These are phyloP conservation scores for Deroplatys truncata DNA, from an alignment of 2,888 invertebrate genomes.

Conservation along the genomic window DNA sequence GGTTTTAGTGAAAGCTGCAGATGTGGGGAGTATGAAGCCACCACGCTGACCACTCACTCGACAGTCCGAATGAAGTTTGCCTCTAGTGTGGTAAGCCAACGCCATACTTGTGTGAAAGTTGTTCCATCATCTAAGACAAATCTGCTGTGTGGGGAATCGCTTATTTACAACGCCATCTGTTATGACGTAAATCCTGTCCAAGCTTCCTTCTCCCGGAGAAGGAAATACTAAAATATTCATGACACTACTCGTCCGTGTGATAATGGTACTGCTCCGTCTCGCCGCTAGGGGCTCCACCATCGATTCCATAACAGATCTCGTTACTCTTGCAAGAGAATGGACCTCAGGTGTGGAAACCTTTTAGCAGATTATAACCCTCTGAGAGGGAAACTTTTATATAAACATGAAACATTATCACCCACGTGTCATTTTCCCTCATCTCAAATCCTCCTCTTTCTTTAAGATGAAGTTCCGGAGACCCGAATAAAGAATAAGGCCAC, in stretches of 20 bases:
- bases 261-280: not conserved
- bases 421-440: too few species aligned
- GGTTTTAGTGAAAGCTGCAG: too few species aligned
- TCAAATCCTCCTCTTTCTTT: not conserved
- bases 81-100: too few species aligned
- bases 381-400: not conserved
- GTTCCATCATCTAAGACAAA: not conserved
- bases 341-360: slow-evolving; percentile 13
- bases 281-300: not conserved
- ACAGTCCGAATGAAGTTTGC: too few species aligned
- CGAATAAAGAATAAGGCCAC: not conserved
- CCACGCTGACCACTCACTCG: too few species aligned
- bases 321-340: not conserved
- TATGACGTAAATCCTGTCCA: not conserved
- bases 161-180: not conserved
- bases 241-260: not conserved
- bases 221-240: not conserved
- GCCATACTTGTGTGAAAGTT: too few species aligned
- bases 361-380: slow-evolving; percentile 6
- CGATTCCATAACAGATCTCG: not conserved
- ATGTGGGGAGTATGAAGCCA: too few species aligned
- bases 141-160: not conserved
- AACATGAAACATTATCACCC: not conserved
- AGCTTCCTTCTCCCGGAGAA: not conserved
- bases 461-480: not conserved